Base-by-base conservation (phyloP, 35 echinoderm and acorn worm genomes). In the Heliocidaris tuberculata region DNA sequence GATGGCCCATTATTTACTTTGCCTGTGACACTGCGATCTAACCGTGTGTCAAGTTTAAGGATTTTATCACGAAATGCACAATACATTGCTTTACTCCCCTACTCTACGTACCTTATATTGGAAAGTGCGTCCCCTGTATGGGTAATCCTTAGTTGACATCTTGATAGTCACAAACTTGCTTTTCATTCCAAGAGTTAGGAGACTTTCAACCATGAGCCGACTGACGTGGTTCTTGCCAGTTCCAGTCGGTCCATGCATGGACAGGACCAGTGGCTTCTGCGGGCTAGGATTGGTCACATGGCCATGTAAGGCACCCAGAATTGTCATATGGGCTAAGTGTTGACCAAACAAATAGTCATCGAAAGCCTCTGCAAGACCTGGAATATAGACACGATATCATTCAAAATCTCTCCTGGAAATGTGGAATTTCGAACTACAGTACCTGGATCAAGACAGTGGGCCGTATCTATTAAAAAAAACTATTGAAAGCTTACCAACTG, bases 191-290 rank as follows among this genome's bases (percentile, higher is more conserved):
- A 93, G 71, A 17, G 49, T 92, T 78, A 95, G 97, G 49, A 97
- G 85, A 48, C 93, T 96, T 16, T 97, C 88, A 13, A 96, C 95
- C 59, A 97, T 95, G 0, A 96, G 48, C 16, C 90, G 96, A 7
- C 92, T 90, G 87, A 99, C 95, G 92, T 95, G 93, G 59, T 95
- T 97, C 88, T 99, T 99, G 15, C 98, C 98, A 10, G 95, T 95
- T 13, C 98, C 98, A 16, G 96, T 94, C 9, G 85, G 92, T 19
- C 98, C 98, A 60, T 99, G 98, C 65, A 99, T 96, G 27, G 98
- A 99, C 13, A 99, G 90, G 32, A 97, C 96, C 24, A 99, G 78
- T 19, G 98, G 94, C 89, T 97, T 97, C 19, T 70, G 29, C 21
- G 96, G 96, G 47, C 93, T 88, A 29, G 15, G 48, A 59, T 85